Percentiles rank a stretch among this genome's conserved stretches.
These are phyloP conservation scores for Cheilosia grossa DNA, from an alignment of 2,888 invertebrate genomes.

Conservation along the genomic window DNA sequence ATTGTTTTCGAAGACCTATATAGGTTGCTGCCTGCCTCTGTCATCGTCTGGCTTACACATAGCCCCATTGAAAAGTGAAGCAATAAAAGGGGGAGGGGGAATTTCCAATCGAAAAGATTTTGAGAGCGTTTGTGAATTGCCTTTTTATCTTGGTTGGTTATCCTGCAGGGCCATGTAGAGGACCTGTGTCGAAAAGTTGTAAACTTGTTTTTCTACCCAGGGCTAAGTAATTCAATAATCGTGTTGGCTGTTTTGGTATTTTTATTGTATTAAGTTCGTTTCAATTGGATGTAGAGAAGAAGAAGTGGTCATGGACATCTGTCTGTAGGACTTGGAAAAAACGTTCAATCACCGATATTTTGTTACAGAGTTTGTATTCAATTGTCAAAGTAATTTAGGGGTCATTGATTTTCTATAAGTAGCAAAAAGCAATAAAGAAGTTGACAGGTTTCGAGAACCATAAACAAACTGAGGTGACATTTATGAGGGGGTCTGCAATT, in stretches of 20 bases:
- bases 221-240: constrained; percentile 47
- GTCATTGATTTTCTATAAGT: too few relatives aligned
- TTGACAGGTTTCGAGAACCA: too few relatives aligned
- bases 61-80: constrained; percentile 43
- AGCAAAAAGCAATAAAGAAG: too few relatives aligned
- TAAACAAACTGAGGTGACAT: too few relatives aligned
- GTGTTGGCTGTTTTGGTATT: constrained; percentile 27
- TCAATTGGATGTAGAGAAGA: not conserved
- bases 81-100: constrained; percentile 31
- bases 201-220: constrained; percentile 13
- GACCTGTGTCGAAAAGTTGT: constrained; percentile 35
- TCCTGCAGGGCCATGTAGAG: constrained; percentile 41
- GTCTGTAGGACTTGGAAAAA: too few relatives aligned
- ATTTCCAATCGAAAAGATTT: constrained; percentile 50
- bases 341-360: too few relatives aligned
- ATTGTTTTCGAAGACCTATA: constrained; percentile 38
- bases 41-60: not conserved
- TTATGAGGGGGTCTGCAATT: too few relatives aligned
- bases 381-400: too few relatives aligned
- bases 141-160: constrained; percentile 24
- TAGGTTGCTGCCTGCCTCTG: constrained; percentile 4
- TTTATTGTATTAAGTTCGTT: constrained; percentile 43
- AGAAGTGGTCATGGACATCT: too few relatives aligned
- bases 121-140: constrained; percentile 35
- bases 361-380: too few relatives aligned